Evolutionary conservation across 1,140 invertebrate genomes (phyloP).

Genomic region (Achroia grisella): DNA sequence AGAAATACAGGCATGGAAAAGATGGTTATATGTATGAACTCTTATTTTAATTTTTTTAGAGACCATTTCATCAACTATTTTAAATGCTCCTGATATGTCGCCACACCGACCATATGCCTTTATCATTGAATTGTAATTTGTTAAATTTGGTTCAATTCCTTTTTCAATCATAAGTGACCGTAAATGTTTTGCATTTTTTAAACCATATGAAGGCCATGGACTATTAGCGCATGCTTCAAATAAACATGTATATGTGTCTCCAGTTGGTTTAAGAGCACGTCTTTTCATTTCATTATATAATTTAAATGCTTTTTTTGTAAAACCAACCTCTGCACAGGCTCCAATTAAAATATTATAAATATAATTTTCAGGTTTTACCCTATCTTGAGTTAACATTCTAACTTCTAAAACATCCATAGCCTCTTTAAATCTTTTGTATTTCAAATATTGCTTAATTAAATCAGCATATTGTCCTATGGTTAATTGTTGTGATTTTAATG

Average conservation of each 20-base stretch:
- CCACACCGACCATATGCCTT: constrained; percentile 91
- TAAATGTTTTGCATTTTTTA: constrained; percentile 78
- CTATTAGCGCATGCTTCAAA: constrained; percentile 92
- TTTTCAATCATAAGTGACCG: constrained; percentile 81
- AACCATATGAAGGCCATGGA: constrained; percentile 78
- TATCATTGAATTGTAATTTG: constrained; percentile 91
- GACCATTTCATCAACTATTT: constrained; percentile 88
- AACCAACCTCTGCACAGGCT: constrained; percentile 85
- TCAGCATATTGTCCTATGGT: constrained; percentile 77
- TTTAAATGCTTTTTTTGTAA: constrained; percentile 88
- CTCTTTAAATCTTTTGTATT: constrained; percentile 77
- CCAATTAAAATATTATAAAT: constrained; percentile 88
- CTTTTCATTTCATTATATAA: constrained; percentile 89
- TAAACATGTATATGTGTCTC: constrained; percentile 85
- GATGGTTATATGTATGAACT: constrained; percentile 82
- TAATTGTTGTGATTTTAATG: constrained; percentile 63
- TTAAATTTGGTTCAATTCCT: constrained; percentile 79
- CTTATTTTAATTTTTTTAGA: constrained; percentile 78
- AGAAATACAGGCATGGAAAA: constrained; percentile 87
- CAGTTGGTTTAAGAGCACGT: constrained; percentile 77
- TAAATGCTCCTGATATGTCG: constrained; percentile 83
- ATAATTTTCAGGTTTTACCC: constrained; percentile 83
- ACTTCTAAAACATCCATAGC: constrained; percentile 85
- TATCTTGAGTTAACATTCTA: constrained; percentile 83
- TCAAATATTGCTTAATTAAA: constrained; percentile 80